These are phyloP conservation scores for Collichthys lucidus DNA, from an alignment of 2,113 vertebrate genomes.

Conservation along the genomic window DNA sequence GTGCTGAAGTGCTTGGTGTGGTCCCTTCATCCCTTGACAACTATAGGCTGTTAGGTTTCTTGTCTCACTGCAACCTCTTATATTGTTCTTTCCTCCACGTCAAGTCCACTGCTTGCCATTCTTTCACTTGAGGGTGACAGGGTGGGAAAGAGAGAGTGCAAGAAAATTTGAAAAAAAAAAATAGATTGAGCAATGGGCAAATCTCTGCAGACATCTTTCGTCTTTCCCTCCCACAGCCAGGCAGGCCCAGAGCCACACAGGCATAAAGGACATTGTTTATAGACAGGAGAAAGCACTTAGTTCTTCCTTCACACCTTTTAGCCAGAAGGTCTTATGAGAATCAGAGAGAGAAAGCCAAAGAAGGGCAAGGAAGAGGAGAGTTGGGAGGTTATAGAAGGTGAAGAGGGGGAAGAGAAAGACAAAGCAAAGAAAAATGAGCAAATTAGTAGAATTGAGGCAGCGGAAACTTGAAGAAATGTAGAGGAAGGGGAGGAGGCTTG, in stretches of 20 bases:
- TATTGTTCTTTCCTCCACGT: slow-evolving; percentile 42
- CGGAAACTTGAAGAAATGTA: slow-evolving; percentile 8
- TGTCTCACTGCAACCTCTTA: slow-evolving; percentile 24
- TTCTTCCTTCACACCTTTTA: slow-evolving; percentile 80
- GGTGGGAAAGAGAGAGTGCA: slow-evolving; percentile 20
- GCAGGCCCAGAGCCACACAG: slow-evolving; percentile 45
- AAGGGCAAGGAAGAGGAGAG: slow-evolving; percentile 28
- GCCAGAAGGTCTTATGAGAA: slow-evolving; percentile 68
- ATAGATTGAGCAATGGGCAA: slow-evolving; percentile 48
- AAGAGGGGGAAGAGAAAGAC: not conserved
- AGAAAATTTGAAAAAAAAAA: slow-evolving; percentile 40
- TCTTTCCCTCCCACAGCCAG: slow-evolving; percentile 35
- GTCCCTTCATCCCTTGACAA: slow-evolving; percentile 24
- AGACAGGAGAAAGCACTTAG: slow-evolving; percentile 81
- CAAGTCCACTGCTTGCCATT: slow-evolving; percentile 28
- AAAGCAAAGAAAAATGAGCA: slow-evolving; percentile 28
- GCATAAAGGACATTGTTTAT: slow-evolving; percentile 79
- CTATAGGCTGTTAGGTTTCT: not conserved
- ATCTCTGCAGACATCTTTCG: slow-evolving; percentile 64
- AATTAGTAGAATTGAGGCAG: slow-evolving; percentile 27
- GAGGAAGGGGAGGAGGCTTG: slow-evolving; percentile 11
- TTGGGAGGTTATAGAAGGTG: slow-evolving; percentile 48
- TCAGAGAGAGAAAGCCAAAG: slow-evolving; percentile 43
- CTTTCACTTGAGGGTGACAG: slow-evolving; percentile 25
- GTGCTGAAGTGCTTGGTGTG: not conserved